These are phyloP conservation scores for Drosophila insularis DNA, from an alignment of 1,140 invertebrate genomes.

Conservation along the genomic window DNA sequence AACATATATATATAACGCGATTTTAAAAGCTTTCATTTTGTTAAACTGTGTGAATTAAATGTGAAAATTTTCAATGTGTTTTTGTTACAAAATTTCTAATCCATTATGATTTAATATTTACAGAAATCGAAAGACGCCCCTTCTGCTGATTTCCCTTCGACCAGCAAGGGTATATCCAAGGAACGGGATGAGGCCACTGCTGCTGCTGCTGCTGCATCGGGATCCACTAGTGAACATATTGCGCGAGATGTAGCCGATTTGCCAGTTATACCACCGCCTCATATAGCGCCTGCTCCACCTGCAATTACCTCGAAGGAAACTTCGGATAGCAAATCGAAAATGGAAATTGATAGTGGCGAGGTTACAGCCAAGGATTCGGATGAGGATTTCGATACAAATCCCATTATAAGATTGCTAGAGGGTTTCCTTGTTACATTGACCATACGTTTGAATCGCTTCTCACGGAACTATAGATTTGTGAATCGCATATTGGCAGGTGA, in stretches of 20 bases:
- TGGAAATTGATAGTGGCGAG: slow-evolving; percentile 71
- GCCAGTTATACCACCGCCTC: slow-evolving; percentile 49
- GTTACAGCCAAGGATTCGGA: slow-evolving; percentile 75
- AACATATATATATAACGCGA: slow-evolving; percentile 40
- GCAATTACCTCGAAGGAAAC: slow-evolving; percentile 64
- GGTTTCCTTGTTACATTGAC: slow-evolving; percentile 95
- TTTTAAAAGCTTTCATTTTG: slow-evolving; percentile 51
- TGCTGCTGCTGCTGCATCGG: slow-evolving; percentile 3
- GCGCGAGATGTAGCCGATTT: slow-evolving; percentile 54
- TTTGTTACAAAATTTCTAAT: not conserved
- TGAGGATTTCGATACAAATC: slow-evolving; percentile 77
- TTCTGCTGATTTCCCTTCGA: slow-evolving; percentile 63
- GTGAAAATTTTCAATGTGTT: not conserved
- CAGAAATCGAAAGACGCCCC: slow-evolving; percentile 73
- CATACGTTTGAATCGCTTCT: slow-evolving; percentile 92
- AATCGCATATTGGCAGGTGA: slow-evolving; percentile 89
- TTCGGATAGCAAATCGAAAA: slow-evolving; percentile 72
- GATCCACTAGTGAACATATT: slow-evolving; percentile 21
- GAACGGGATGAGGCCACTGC: slow-evolving; percentile 52
- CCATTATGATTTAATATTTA: not conserved
- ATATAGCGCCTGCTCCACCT: slow-evolving; percentile 17
- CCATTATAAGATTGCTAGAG: slow-evolving; percentile 81
- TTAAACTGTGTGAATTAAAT: slow-evolving; percentile 57
- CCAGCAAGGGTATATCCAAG: slow-evolving; percentile 71
- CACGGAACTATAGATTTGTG: slow-evolving; percentile 96